Evolutionary conservation across 2,113 vertebrate genomes (phyloP).

Genomic region (Trematomus loennbergii): DNA sequence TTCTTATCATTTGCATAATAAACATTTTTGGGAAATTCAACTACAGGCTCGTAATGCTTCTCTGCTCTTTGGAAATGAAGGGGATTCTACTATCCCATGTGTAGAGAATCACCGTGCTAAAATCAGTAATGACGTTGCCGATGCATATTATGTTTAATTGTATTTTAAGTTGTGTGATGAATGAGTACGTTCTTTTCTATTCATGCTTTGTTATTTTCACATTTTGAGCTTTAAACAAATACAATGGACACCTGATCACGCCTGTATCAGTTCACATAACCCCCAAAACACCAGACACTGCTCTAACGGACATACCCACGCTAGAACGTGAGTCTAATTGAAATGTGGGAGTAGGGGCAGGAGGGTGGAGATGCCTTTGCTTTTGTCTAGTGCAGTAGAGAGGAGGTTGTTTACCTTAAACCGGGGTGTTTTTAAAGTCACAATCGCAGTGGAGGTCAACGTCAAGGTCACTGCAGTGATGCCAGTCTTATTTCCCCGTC

Average conservation of each 20-base stretch:
- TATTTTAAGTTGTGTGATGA: slow-evolving; percentile 29
- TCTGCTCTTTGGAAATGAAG: slow-evolving; percentile 33
- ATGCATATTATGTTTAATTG: slow-evolving; percentile 41
- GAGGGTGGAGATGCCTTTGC: too few relatives aligned
- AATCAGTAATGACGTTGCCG: slow-evolving; percentile 24
- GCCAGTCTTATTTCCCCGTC: slow-evolving; percentile 74
- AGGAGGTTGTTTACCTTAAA: too few relatives aligned
- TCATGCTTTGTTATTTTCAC: slow-evolving; percentile 49
- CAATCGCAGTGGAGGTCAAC: slow-evolving; percentile 73
- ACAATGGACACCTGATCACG: slow-evolving; percentile 32
- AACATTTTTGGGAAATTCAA: too few relatives aligned
- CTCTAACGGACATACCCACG: slow-evolving; percentile 12
- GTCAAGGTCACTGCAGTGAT: slow-evolving; percentile 79
- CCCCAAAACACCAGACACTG: too few relatives aligned
- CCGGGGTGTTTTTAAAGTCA: slow-evolving; percentile 59
- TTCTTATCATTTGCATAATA: slow-evolving; percentile 38
- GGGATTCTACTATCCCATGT: slow-evolving; percentile 31
- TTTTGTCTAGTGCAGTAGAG: too few relatives aligned
- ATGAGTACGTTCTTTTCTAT: slow-evolving; percentile 28
- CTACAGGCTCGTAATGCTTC: slow-evolving; percentile 25
- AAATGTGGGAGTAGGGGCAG: background rate
- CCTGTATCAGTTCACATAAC: slow-evolving; percentile 31
- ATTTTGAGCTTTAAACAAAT: slow-evolving; percentile 33
- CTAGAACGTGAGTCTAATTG: slow-evolving; percentile 10
- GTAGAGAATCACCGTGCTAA: slow-evolving; percentile 55